Conservation (phyloP, 2,888 invertebrate species). For the Hecatera dysodea region DNA sequence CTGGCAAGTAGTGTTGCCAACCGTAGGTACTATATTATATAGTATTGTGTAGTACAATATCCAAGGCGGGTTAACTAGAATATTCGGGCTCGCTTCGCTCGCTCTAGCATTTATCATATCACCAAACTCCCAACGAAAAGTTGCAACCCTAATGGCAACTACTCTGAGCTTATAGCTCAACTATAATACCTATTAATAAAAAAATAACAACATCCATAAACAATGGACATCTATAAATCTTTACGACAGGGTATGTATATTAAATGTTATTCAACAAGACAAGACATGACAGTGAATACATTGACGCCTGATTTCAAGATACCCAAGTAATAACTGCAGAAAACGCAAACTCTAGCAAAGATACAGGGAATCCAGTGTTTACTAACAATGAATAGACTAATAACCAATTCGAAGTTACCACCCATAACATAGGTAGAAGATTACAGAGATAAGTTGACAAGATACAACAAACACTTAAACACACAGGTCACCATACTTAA, state of each 20-base stretch:
- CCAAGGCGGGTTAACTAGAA: too few species aligned
- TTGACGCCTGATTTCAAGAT: neutral
- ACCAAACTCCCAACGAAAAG: too few species aligned
- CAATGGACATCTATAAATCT: neutral
- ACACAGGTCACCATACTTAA: constrained; percentile 11
- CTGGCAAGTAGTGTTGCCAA: neutral
- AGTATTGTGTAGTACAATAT: too few species aligned
- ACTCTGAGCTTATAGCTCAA: neutral
- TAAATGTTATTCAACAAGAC: neutral
- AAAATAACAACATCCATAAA: neutral
- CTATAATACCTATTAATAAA: neutral
- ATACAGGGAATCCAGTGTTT: neutral
- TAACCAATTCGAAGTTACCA: neutral
- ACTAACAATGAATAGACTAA: neutral
- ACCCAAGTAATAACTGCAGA: neutral
- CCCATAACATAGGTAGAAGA: constrained; percentile 4
- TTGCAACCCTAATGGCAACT: too few species aligned
- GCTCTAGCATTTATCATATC: too few species aligned
- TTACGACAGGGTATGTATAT: constrained; percentile 4
- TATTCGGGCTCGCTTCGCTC: too few species aligned
- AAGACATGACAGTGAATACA: neutral
- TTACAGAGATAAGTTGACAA: constrained; percentile 18
- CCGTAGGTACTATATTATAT: too few species aligned
- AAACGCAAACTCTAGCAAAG: neutral
- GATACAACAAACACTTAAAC: constrained; percentile 25